Base-by-base conservation (phyloP, 2,113 vertebrate genomes). In the Odontesthes bonariensis region DNA sequence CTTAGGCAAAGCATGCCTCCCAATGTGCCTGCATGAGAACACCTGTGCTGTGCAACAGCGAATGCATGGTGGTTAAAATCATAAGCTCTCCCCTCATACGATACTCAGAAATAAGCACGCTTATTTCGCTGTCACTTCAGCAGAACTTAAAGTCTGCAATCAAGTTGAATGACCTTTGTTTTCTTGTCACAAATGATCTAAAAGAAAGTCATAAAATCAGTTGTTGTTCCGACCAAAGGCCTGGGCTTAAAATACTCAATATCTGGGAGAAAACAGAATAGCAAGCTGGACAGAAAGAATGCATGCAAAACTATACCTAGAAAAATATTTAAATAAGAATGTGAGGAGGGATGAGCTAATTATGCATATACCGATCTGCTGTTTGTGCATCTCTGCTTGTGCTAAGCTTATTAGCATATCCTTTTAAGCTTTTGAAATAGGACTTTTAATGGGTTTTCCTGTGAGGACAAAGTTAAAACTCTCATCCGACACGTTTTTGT, bases 1-100 rank as follows among this genome's bases (percentile, higher is more conserved):
- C 90, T 94, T 94, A 94, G 74, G 79, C 75, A 83, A 91, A 86
- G 87, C 93, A 88, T 93, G 93, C 79, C 83, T 85, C 53, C 70
- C 88, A 93, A 92, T 92, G 93, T 93, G 92, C 89, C 84, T 75
- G 53, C 55, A 69, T 75, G 49, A 42, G 88, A 81, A 90, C 85
- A 90, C 87, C 85, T 92, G 84, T 73, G 65, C 77, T 49, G 20
- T 22, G 59, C 42, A 46, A 19, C 31, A 67, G 69, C 14, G 20
- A 40, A 49, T 53, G 47, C 69, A 58, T 62, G 64, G 46, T 77
- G 31, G 58, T 42, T 76, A 66, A 69, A 38, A 61, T 61, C 55
- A 73, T 79, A 71, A 81, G 67, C 76, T 65, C 7, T 60, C 32
- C 19, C 54, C 20, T 67, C 61, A 54, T 79, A 60, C 66, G 83